Evolutionary conservation across 1,140 invertebrate species (phyloP), one percentile per base, ranked within the genome.

Genomic region (Paramacrobiotus metropolitanus): DNA sequence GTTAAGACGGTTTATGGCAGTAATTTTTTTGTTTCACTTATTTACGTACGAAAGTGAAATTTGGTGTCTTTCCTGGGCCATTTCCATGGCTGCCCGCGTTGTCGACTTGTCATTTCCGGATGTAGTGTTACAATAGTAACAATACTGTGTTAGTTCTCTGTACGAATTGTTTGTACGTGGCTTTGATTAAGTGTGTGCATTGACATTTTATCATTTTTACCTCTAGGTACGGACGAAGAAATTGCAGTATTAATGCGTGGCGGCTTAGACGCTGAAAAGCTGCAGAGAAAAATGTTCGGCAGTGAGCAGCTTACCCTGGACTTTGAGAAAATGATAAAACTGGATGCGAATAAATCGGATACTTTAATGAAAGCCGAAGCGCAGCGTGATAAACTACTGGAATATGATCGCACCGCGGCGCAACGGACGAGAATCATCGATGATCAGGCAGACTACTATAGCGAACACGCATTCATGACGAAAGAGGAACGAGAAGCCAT

Each of bases 371-470:
- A 81, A 65, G 89, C 88, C 0, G 60, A 89, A 9, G 79, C 81
- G 63, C 83, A 87, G 62, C 81, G 88, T 64, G 82, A 93, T 67
- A 80, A 79, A 63, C 75, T 95, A 40, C 70, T 95, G 31, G 86
- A 92, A 69, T 92, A 80, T 76, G 88, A 95, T 72, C 77, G 80
- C 63, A 86, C 83, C 59, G 82, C 87, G 74, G 82, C 85, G 65
- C 79, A 81, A 62, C 77, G 87, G 64, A 94, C 90, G 0, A 81
- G 81, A 68, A 87, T 96, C 1, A 92, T 91, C 63, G 91, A 96
- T 71, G 91, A 95, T 72, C 86, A 95, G 70, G 81, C 82, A 64
- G 92, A 96, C 73, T 95, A 95, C 72, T 96, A 87, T 74, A 80
- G 81, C 64, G 74, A 82, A 2, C 82, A 81, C 70, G 83, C 82